Base-by-base conservation (phyloP, 2,797 vertebrate species). In the Pterois miles region DNA sequence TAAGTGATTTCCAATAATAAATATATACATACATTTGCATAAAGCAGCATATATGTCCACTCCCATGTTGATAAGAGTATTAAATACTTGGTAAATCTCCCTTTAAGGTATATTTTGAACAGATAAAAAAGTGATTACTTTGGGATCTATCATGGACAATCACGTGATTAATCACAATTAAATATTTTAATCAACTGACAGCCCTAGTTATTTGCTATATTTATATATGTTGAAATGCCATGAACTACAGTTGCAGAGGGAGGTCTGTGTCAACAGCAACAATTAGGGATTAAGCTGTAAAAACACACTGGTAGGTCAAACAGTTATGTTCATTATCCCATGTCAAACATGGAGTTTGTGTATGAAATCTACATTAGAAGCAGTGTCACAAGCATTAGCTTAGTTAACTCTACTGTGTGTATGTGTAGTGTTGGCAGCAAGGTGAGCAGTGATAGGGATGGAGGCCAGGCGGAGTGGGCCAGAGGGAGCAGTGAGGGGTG, bases 401-500 rank as follows among this genome's bases (percentile, higher is more conserved):
- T 34, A 34, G 33, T 34, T 34, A 78, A 73, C 18, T 71, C 52
- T 20, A 31, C 36, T 69, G 40, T 50, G 29, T 56, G 65, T 57
- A n/a, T 33, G 57, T 67, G 40, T 43, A 27, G 25, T 64, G 25
- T 38, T 63, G 22, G 48, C 53, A 78, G 46, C 36, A 62, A 71
- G n/a, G 76, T 50, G 63, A 76, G 69, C 34, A 65, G 75, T 18
- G 52, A 46, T 48, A 4, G 16, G 33, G 63, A 48, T 34, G 68
- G 52, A 81, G 65, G 63, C 52, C 66, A 31, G 58, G 54, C 54
- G n/a, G 29, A 54, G 48, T 20, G 75, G 29, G 58, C 16, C 18
- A 14, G 40, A 77, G 66, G 33, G 66, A 77, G 79, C 80, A 68
- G 64, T 54, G 65, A 54, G 59, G 65, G 80, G 10, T 76, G 67